Conservation (phyloP, 2,797 vertebrate species). For the Ctenopoma kingsleyae region DNA sequence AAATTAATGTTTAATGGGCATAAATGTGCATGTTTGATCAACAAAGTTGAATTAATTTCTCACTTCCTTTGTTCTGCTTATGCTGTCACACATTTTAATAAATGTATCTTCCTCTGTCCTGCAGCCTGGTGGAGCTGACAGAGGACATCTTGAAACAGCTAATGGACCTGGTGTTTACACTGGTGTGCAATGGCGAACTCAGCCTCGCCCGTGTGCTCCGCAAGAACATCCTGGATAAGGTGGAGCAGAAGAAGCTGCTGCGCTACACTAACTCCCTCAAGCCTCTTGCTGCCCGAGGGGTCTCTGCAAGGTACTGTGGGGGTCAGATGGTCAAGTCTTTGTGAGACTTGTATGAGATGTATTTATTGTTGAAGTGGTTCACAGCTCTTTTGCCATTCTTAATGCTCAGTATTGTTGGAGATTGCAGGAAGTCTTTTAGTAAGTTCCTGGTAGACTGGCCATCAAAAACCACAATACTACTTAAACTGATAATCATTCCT, state of each 20-base stretch:
- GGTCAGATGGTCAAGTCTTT: neutral
- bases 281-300: conserved; percentile 93
- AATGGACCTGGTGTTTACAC: conserved; percentile 96
- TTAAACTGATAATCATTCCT: conserved; percentile 7
- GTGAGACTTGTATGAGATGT: neutral
- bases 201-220: conserved; percentile 95
- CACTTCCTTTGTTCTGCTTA: neutral
- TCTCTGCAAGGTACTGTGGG: conserved; percentile 92
- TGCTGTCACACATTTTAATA: neutral
- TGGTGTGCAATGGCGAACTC: conserved; percentile 96
- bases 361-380: neutral
- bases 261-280: conserved; percentile 92
- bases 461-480: conserved; percentile 7
- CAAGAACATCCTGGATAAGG: conserved; percentile 97
- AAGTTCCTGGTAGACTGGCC: neutral
- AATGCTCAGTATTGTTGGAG: neutral
- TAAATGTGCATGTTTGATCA: neutral
- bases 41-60: neutral
- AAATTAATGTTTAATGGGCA: neutral
- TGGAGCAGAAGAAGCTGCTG: conserved; percentile 95
- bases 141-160: conserved; percentile 97
- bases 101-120: neutral
- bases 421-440: neutral
- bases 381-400: neutral
- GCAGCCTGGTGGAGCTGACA: conserved; percentile 94